These are phyloP conservation scores for Hybos culiciformis DNA, from an alignment of 2,888 invertebrate genomes.

Conservation along the genomic window DNA sequence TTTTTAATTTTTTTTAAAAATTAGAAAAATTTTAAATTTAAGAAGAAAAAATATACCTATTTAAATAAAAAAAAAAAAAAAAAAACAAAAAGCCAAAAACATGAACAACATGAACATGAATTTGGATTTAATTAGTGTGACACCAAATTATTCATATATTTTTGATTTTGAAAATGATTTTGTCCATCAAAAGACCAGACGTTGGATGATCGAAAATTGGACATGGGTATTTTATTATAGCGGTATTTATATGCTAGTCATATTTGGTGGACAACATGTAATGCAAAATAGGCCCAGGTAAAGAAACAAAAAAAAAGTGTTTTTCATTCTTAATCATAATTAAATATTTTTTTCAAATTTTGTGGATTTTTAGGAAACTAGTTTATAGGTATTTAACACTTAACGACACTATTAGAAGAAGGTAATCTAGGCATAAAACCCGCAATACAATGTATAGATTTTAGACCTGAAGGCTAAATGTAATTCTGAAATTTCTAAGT, in stretches of 20 bases:
- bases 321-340: too few species aligned
- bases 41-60: background rate
- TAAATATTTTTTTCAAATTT: too few species aligned
- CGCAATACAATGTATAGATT: too few species aligned
- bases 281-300: slow-evolving; percentile 82
- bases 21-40: too few species aligned
- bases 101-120: slow-evolving; percentile 37
- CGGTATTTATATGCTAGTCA: slow-evolving; percentile 82
- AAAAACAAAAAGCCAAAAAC: background rate
- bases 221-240: slow-evolving; percentile 76
- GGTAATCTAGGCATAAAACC: too few species aligned
- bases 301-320: too few species aligned
- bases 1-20: too few species aligned
- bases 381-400: too few species aligned
- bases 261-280: slow-evolving; percentile 84
- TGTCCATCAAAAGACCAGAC: slow-evolving; percentile 72
- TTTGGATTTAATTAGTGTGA: slow-evolving; percentile 42
- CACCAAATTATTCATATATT: slow-evolving; percentile 83
- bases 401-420: too few species aligned
- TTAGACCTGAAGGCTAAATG: too few species aligned
- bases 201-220: slow-evolving; percentile 97
- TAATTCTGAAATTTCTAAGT: too few species aligned
- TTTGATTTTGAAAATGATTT: slow-evolving; percentile 94
- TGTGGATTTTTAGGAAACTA: too few species aligned
- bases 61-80: background rate